Base-by-base conservation (phyloP, 2,113 vertebrate genomes). In the Brachypodius melanocephalos region DNA sequence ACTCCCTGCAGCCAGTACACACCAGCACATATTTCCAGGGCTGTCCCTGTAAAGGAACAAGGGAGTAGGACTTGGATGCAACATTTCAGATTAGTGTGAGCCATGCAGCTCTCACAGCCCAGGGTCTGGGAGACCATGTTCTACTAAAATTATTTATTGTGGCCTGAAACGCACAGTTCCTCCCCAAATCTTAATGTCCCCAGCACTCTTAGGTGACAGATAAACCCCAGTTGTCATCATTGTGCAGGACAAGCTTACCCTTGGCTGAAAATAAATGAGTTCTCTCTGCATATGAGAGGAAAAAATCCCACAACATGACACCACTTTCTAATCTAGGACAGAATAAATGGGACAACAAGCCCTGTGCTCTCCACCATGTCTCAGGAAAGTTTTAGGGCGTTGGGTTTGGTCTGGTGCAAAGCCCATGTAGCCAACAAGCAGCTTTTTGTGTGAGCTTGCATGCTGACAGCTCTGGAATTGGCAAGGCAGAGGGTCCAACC, bases 201-300 rank as follows among this genome's bases (percentile, higher is more conserved):
- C 1, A 65, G 45, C 0, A 0, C 52, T 68, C 36, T 2, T 25
- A 14, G 28, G 48, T 29, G 28, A 65, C 42, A 79, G 49, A 9
- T 20, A 59, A 75, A 59, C 6, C 34, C 9, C 17, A 24, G 5
- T 2, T 62, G 21, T 48, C 46, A 48, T 57, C 32, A 3, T 4
- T 2, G 1, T 18, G 16, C 34, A 69, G 51, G 24, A 75, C 15
- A 34, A 85, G 21, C 3, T 91, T 82, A 62, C 21, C 51, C 51
- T 38, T n/a, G 24, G 14, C 36, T 89, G 34, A 90, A 92, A 80
- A 88, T 7, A 58, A 73, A 45, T 0, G 7, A 34, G 6, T 31
- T 28, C 29, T 75, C n/a, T 72, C 40, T 25, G 12, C n/a, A 36
- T 32, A 9, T 8, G 7, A 34, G 34, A 15, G 31, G 9, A 25